Evolutionary conservation across 2,888 invertebrate species (phyloP).

Genomic region (Dasysyrphus albostriatus): DNA sequence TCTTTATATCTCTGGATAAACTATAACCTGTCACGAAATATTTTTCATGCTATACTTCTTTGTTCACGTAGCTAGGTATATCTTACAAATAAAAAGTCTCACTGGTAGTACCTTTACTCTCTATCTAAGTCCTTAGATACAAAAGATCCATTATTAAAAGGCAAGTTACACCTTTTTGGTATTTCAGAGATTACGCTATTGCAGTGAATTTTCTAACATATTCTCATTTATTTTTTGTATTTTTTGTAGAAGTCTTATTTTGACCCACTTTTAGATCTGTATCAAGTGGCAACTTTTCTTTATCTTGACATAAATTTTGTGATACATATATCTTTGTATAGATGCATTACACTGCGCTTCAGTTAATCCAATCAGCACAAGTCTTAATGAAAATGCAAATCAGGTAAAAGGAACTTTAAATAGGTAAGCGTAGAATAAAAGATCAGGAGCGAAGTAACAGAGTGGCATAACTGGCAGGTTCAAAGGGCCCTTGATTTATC

Average conservation of each 20-base stretch:
- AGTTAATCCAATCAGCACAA: slow-evolving; percentile 42
- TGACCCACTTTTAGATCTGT: slow-evolving; percentile 52
- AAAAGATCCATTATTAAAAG: slow-evolving; percentile 28
- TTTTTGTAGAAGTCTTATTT: slow-evolving; percentile 23
- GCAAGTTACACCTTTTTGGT: slow-evolving; percentile 22
- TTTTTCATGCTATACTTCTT: slow-evolving; percentile 3
- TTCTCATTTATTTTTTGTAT: neutral
- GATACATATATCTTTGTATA: neutral
- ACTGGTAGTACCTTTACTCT: neutral
- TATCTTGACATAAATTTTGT: slow-evolving; percentile 26
- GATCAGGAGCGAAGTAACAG: neutral
- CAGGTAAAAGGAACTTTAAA: slow-evolving; percentile 43
- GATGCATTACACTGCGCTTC: neutral
- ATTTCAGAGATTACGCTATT: slow-evolving; percentile 20
- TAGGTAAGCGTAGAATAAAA: neutral
- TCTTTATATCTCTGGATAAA: neutral
- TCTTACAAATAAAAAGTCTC: slow-evolving; percentile 1
- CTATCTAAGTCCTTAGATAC: slow-evolving; percentile 15
- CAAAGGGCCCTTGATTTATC: neutral
- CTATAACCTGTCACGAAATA: slow-evolving; percentile 3
- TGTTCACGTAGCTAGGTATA: neutral
- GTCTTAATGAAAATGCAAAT: slow-evolving; percentile 65
- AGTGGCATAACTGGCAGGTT: neutral
- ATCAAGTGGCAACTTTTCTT: slow-evolving; percentile 31
- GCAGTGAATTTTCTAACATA: slow-evolving; percentile 14